These are phyloP conservation scores for Apodemia mormo DNA, from an alignment of 2,888 invertebrate genomes.

Conservation along the genomic window DNA sequence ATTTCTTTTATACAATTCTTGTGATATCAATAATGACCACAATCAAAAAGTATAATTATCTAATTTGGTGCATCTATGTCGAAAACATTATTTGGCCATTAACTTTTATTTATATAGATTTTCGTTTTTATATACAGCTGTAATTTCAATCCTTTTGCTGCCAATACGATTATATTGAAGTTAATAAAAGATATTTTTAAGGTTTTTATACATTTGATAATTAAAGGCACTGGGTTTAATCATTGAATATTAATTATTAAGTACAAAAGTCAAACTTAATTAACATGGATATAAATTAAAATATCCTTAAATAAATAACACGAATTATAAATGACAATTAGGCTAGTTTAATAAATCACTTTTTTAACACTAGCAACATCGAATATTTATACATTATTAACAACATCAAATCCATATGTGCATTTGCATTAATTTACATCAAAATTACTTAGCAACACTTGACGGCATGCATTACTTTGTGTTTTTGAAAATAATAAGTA, in stretches of 20 bases:
- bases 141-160: background rate
- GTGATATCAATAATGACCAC: no score
- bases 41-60: no score
- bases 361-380: slow-evolving; percentile 32
- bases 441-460: background rate
- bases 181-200: background rate
- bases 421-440: slow-evolving; percentile 34
- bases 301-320: background rate
- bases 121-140: no score
- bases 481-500: no score
- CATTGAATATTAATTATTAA: slow-evolving; percentile 1
- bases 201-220: slow-evolving; percentile 28
- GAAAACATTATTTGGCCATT: no score
- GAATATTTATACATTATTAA: slow-evolving; percentile 30
- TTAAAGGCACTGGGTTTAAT: slow-evolving; percentile 41
- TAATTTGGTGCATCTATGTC: no score
- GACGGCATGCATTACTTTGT: no score
- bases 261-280: background rate
- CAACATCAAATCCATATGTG: slow-evolving; percentile 66
- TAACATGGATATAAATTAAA: slow-evolving; percentile 8
- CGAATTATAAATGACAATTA: slow-evolving; percentile 21
- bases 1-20: no score
- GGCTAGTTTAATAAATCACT: slow-evolving; percentile 14
- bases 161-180: slow-evolving; percentile 1
- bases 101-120: no score